These are phyloP conservation scores for Eilema depressum DNA, from an alignment of 2,888 invertebrate genomes.

Conservation along the genomic window DNA sequence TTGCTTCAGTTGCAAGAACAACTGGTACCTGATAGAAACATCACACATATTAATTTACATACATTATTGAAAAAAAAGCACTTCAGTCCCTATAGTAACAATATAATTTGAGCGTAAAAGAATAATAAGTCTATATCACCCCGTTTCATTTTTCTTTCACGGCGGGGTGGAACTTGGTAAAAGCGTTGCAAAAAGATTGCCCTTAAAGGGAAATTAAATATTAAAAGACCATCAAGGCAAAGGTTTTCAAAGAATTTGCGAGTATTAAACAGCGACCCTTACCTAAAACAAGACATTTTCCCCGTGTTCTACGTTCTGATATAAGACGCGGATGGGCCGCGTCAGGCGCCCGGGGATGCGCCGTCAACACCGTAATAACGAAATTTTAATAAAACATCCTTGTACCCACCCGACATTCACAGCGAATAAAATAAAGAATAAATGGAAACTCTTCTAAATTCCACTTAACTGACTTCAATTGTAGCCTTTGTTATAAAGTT, in stretches of 20 bases:
- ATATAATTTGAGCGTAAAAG: constrained; percentile 26
- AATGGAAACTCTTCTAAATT: constrained; percentile 64
- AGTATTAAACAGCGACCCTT: constrained; percentile 73
- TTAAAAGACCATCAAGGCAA: constrained; percentile 78
- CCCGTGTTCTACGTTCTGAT: constrained; percentile 51
- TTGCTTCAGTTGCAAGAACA: constrained; percentile 98
- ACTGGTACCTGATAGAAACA: constrained; percentile 93
- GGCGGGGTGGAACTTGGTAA: constrained; percentile 58
- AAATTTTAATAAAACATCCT: constrained; percentile 79
- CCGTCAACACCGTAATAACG: constrained; percentile 73
- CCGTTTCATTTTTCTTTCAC: constrained; percentile 57
- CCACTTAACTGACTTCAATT: constrained; percentile 65
- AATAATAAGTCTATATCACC: constrained; percentile 32
- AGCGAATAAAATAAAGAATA: constrained; percentile 64
- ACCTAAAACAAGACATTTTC: constrained; percentile 64
- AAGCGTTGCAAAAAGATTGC: constrained; percentile 59
- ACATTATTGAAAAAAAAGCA: background rate
- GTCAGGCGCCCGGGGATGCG: constrained; percentile 45
- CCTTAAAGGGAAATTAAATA: constrained; percentile 81
- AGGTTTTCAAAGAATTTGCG: constrained; percentile 77
- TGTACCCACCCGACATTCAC: constrained; percentile 56
- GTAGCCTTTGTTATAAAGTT: constrained; percentile 65
- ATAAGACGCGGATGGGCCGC: constrained; percentile 46
- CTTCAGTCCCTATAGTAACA: background rate
- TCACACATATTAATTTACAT: constrained; percentile 29